Evolutionary conservation across 2,113 vertebrate genomes (phyloP).

Genomic region (Oncorhynchus nerka): DNA sequence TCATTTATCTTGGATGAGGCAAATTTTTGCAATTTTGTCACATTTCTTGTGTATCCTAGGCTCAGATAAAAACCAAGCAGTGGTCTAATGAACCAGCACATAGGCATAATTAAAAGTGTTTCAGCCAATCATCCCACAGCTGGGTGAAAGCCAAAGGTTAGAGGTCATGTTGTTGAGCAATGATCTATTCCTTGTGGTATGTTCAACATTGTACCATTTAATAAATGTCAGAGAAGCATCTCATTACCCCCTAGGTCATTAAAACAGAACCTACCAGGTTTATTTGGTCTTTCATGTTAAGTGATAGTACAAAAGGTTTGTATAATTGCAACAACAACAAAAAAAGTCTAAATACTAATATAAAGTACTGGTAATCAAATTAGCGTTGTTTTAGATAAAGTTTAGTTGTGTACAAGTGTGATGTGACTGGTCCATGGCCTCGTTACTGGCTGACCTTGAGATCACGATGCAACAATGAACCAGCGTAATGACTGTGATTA

Average conservation of each 20-base stretch:
- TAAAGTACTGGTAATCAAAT: not conserved
- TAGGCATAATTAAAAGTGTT: constrained; percentile 40
- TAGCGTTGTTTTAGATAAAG: not conserved
- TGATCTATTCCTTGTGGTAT: constrained; percentile 1
- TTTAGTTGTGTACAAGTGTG: not conserved
- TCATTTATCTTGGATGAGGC: constrained; percentile 56
- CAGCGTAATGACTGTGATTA: constrained; percentile 59
- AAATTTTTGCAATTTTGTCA: constrained; percentile 36
- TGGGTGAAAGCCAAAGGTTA: constrained; percentile 30
- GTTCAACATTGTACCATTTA: constrained; percentile 2
- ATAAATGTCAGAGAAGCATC: not conserved
- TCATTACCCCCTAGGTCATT: not conserved
- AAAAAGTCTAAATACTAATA: not conserved
- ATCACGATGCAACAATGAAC: constrained; percentile 35
- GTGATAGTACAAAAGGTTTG: not conserved
- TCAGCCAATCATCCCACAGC: not conserved
- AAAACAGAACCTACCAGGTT: not conserved
- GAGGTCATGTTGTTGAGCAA: constrained; percentile 1
- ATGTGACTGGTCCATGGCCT: constrained; percentile 7
- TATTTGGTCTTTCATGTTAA: not conserved
- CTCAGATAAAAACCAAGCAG: not conserved
- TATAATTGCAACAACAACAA: not conserved
- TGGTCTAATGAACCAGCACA: not conserved
- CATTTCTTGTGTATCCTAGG: not conserved
- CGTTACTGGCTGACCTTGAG: constrained; percentile 49